Evolutionary conservation across 1,140 invertebrate species (phyloP), one percentile per base, ranked within the genome.

Genomic region (Marisa cornuarietis): DNA sequence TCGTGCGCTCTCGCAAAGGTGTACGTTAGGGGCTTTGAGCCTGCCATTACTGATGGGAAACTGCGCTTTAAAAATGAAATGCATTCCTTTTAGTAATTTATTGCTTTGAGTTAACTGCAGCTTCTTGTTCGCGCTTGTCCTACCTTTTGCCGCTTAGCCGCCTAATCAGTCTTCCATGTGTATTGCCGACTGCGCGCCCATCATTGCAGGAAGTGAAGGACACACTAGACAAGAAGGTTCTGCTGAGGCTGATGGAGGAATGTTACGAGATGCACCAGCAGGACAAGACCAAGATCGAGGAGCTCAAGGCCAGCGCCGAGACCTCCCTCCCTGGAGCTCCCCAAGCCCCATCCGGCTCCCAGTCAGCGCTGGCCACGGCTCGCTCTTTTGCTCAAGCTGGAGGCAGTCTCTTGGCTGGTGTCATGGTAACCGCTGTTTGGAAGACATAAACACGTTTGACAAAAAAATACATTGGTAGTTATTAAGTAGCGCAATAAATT

Each of bases 191-290:
- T 63, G 24, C 31, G 31, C 69, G 14, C 66, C 16, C 52, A 54
- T 73, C 61, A 71, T 54, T 77, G 13, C 76, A 90, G 90, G 90
- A 91, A 79, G 89, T 91, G 13, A 91, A 91, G 79, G 90, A 91
- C 82, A 91, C 90, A 8, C 74, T 91, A 71, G 90, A 91, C 80
- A 91, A 91, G 82, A 88, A 90, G 75, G 88, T 90, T 6, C 84
- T 91, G 7, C 84, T 90, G 31, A 73, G 84, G 52, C 73, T 89
- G 49, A 88, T 91, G 88, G 86, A 86, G 0, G 88, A 88, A 75
- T 90, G 90, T 71, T 90, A 90, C 78, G 89, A 91, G 80, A 84
- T 86, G 63, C 88, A 89, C 72, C 84, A 86, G 77, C 83, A 85
- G 5, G 88, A 89, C 83, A 89, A 88, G 74, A 87, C 86, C 68